A percentile compares a stretch with the other conserved stretches of the same genome.
Conservation (phyloP, 1,140 invertebrate genomes). For the Liolophura sinensis region DNA sequence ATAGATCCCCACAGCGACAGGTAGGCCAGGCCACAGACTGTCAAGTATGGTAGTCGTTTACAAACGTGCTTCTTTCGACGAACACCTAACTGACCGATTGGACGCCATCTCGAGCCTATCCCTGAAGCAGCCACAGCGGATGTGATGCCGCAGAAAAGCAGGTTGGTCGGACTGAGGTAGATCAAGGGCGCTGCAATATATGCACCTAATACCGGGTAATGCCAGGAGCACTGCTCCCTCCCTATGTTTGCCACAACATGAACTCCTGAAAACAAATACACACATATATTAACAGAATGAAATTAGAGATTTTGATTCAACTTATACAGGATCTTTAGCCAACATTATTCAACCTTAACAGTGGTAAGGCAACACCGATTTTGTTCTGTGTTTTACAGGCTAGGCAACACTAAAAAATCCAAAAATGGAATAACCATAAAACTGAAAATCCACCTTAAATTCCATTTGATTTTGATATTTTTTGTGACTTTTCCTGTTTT, state of each 20-base stretch:
- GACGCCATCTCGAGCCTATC: slow-evolving; percentile 37
- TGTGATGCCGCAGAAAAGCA: slow-evolving; percentile 25
- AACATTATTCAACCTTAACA: no score
- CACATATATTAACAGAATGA: no score
- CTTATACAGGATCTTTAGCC: no score
- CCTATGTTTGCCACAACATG: slow-evolving; percentile 91
- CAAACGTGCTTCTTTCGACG: slow-evolving; percentile 59
- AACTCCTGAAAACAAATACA: slow-evolving; percentile 68
- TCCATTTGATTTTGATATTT: no score
- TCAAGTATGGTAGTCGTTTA: slow-evolving; percentile 61
- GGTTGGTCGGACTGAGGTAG: slow-evolving; percentile 65
- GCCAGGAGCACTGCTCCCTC: slow-evolving; percentile 69
- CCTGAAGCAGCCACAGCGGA: slow-evolving; percentile 33
- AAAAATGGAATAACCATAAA: no score
- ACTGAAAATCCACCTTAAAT: no score
- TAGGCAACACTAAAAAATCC: no score
- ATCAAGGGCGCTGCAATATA: slow-evolving; percentile 67
- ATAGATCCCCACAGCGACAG: slow-evolving; percentile 74
- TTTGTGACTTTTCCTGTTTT: no score
- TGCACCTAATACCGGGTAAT: slow-evolving; percentile 71
- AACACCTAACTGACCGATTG: not conserved
- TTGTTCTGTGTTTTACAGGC: no score
- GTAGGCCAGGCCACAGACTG: slow-evolving; percentile 70
- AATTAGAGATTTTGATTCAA: no score
- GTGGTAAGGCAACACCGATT: no score